Percentiles rank a stretch among this genome's conserved stretches.
Conservation (phyloP, 1,140 invertebrate species). For the Psix sp. region DNA sequence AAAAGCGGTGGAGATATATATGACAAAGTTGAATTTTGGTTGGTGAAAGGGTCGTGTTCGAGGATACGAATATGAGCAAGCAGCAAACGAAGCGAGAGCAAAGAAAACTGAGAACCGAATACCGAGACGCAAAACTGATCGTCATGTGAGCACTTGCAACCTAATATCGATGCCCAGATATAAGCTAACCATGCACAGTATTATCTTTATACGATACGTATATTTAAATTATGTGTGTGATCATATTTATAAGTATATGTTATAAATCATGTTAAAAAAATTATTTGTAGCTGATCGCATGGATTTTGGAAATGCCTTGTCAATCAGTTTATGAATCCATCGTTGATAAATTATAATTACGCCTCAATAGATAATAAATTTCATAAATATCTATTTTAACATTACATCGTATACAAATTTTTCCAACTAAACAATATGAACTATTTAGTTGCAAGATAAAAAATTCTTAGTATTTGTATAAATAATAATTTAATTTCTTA, state of each 20-base stretch:
- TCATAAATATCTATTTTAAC: too few relatives aligned
- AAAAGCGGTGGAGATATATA: slow-evolving; percentile 35
- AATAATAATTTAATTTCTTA: too few relatives aligned
- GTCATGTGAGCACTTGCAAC: slow-evolving; percentile 61
- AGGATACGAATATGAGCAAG: slow-evolving; percentile 55
- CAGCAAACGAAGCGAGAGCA: slow-evolving; percentile 58
- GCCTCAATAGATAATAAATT: too few relatives aligned
- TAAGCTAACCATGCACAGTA: slow-evolving; percentile 56
- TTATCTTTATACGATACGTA: slow-evolving; percentile 55
- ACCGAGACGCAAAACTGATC: slow-evolving; percentile 64
- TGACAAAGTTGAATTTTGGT: slow-evolving; percentile 56
- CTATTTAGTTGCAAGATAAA: too few relatives aligned
- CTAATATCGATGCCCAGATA: slow-evolving; percentile 55
- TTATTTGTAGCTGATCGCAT: too few relatives aligned
- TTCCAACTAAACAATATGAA: too few relatives aligned
- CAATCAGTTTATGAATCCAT: too few relatives aligned
- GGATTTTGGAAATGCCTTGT: too few relatives aligned
- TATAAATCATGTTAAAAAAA: slow-evolving; percentile 58
- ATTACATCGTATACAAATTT: too few relatives aligned
- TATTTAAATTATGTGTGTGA: slow-evolving; percentile 52
- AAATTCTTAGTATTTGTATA: too few relatives aligned
- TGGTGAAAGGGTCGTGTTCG: slow-evolving; percentile 52
- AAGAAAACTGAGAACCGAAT: slow-evolving; percentile 63
- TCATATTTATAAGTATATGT: slow-evolving; percentile 44
- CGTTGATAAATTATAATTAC: too few relatives aligned